Percentiles rank a stretch among this genome's conserved stretches.
These are phyloP conservation scores for Gallirallus australis DNA, from an alignment of 2,797 vertebrate genomes.

Conservation along the genomic window DNA sequence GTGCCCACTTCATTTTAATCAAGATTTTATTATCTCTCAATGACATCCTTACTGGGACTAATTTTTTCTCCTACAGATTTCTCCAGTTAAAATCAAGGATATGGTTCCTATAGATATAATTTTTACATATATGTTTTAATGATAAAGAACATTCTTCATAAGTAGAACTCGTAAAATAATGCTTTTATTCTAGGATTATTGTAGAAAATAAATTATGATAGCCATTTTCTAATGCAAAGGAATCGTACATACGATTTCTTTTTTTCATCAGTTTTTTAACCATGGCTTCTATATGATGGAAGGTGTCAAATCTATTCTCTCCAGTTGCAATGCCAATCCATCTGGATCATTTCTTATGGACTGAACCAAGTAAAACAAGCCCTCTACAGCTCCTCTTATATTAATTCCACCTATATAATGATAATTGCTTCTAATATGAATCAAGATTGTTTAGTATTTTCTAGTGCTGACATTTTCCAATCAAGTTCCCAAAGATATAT, in stretches of 20 bases:
- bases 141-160: background rate
- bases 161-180: background rate
- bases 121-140: background rate
- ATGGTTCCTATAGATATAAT: background rate
- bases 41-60: background rate
- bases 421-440: background rate
- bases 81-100: background rate
- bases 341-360: background rate
- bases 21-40: background rate
- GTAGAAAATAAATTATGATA: background rate
- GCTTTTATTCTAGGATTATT: background rate
- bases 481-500: background rate
- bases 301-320: background rate
- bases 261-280: background rate
- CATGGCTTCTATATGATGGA: background rate
- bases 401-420: background rate
- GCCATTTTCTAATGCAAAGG: background rate
- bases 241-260: background rate
- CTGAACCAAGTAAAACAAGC: background rate
- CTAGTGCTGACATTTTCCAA: background rate
- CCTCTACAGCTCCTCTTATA: background rate
- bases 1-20: background rate
- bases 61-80: background rate
- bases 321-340: background rate
- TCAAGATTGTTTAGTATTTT: background rate